A percentile compares a stretch with the other conserved stretches of the same genome.
These are phyloP conservation scores for Microplitis deprimator DNA, from an alignment of 2,888 invertebrate genomes.

Conservation along the genomic window DNA sequence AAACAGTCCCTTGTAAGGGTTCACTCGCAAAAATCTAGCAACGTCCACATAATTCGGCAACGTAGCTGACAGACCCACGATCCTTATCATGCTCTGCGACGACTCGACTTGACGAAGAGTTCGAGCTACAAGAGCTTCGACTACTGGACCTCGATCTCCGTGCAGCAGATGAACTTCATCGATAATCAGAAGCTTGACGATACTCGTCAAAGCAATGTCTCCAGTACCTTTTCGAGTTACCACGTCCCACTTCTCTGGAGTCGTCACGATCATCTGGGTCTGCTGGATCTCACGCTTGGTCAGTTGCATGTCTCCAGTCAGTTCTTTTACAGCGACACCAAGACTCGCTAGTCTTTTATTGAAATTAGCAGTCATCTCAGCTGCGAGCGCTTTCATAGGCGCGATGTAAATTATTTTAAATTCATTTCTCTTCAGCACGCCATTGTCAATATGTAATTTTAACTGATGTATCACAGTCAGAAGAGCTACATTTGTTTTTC, in stretches of 20 bases:
- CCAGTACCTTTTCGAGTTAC: conserved; percentile 95
- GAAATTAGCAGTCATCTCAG: conserved; percentile 98
- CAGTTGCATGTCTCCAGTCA: conserved; percentile 98
- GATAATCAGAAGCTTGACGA: conserved; percentile 94
- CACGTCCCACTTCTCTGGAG: conserved; percentile 99
- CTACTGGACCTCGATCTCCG: conserved; percentile 97
- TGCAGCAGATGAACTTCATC: conserved; percentile 98
- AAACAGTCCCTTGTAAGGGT: conserved; percentile 91
- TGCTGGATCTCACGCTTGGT: conserved; percentile 94
- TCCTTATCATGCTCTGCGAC: conserved; percentile 94
- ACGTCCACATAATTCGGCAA: conserved; percentile 98
- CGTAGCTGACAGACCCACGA: conserved; percentile 97
- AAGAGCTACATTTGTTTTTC: conserved; percentile 98
- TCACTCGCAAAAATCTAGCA: conserved; percentile 93
- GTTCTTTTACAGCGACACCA: conserved; percentile 89
- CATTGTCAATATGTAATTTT: conserved; percentile 85
- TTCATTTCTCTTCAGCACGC: conserved; percentile 88
- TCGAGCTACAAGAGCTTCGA: conserved; percentile 96
- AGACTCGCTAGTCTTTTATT: conserved; percentile 82
- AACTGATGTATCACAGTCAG: conserved; percentile 93
- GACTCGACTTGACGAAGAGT: conserved; percentile 94
- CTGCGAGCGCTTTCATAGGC: conserved; percentile 99
- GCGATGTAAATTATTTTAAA: conserved; percentile 99
- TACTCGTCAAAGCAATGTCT: conserved; percentile 89
- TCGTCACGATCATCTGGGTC: conserved; percentile 98